Conservation (phyloP, 2,888 invertebrate species). For the Cephus sareptanus region DNA sequence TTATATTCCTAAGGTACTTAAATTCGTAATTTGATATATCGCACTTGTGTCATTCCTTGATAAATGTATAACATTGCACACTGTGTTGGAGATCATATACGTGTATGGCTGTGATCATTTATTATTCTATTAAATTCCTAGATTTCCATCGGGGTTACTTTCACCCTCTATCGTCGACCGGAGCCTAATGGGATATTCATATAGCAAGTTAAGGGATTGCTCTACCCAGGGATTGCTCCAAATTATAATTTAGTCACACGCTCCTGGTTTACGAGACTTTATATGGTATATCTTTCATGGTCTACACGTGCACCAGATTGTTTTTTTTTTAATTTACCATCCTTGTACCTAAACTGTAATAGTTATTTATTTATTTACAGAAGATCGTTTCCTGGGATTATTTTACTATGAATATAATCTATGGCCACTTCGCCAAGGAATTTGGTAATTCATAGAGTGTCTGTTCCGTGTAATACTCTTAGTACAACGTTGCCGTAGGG, state of each 20-base stretch:
- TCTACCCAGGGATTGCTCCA: neutral
- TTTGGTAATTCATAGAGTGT: neutral
- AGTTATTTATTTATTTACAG: neutral
- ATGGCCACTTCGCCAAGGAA: neutral
- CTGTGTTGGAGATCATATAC: neutral
- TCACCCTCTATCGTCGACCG: slow-evolving; percentile 2
- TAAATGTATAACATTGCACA: neutral
- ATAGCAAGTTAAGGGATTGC: slow-evolving; percentile 4
- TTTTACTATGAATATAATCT: neutral
- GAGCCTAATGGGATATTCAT: slow-evolving; percentile 46
- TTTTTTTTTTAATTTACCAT: neutral
- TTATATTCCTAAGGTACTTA: neutral
- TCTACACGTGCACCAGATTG: neutral
- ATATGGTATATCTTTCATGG: neutral
- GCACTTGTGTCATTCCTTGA: neutral
- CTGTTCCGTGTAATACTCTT: neutral
- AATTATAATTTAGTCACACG: neutral
- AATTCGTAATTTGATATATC: neutral
- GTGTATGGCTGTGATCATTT: slow-evolving; percentile 37
- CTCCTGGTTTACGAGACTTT: neutral
- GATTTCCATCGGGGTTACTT: slow-evolving; percentile 37
- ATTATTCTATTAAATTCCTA: slow-evolving; percentile 60
- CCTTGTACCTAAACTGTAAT: neutral
- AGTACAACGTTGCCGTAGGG: neutral
- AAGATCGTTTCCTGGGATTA: neutral